Evolutionary conservation across 1,140 invertebrate genomes (phyloP), one percentile per base, ranked within the genome.

Genomic region (Popillia japonica): DNA sequence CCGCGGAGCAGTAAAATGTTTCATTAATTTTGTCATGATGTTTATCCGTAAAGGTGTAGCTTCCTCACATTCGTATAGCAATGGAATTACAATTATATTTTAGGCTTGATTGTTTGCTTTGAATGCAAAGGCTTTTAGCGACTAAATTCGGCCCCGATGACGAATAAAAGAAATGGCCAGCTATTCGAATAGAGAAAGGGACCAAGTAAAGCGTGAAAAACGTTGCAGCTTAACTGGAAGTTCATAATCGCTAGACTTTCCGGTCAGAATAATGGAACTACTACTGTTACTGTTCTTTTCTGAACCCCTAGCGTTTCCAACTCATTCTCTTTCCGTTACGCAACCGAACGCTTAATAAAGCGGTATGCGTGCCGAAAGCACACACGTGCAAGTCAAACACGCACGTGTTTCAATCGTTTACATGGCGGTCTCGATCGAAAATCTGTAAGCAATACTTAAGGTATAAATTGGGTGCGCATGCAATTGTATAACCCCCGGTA

Each of bases 321-420:
- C 61, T 64, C 61, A 9, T 64, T 64, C 61, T 20, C 61, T 64
- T 64, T 64, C 17, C 61, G 61, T 64, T 64, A n/a, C n/a, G 17
- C 61, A 64, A 11, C n/a, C 61, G 17, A 64, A 10, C 59, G 59
- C 22, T 64, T 64, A n/a, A 73, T 27, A 40, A 27, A 73, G 14
- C 72, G 23, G 40, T 42, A 41, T 73, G 72, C 72, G 72, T 73
- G 72, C 72, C 40, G 17, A 64, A 73, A 40, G 9, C 9, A 17
- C 27, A 73, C 72, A 73, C 72, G 72, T 73, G 72, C 72, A 73
- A 73, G 72, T 42, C 40, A 17, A 40, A 76, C 80, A 80, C 80
- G 80, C 78, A 80, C 80, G 80, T 80, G 80, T 79, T 74, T 17
- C 9, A 40, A 73, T 73, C 40, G 40, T 73, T 73, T 40, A 40